A percentile compares a stretch with the other conserved stretches of the same genome.
These are phyloP conservation scores for Acanthornis magna DNA, from an alignment of 2,797 vertebrate species.

Conservation along the genomic window DNA sequence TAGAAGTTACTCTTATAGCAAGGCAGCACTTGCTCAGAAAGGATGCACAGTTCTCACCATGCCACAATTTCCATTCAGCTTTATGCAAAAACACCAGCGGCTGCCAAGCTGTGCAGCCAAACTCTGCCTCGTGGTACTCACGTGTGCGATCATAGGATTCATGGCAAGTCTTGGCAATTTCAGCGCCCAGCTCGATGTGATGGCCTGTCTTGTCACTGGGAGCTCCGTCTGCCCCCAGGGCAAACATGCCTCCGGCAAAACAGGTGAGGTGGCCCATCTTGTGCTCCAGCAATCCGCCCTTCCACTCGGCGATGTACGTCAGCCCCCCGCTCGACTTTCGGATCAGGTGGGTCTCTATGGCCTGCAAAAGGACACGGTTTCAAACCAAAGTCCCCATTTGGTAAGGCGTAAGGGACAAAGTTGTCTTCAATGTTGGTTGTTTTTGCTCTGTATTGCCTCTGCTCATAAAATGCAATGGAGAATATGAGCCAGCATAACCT, in stretches of 20 bases:
- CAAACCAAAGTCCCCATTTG: not conserved
- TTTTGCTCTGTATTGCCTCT: not conserved
- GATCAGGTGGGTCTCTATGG: slow-evolving; percentile 93
- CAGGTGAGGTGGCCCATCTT: slow-evolving; percentile 99
- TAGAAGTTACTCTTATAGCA: not conserved
- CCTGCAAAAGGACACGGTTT: slow-evolving; percentile 70
- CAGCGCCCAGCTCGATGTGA: slow-evolving; percentile 93
- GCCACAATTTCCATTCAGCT: not conserved
- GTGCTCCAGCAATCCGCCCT: slow-evolving; percentile 94
- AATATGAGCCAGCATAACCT: not conserved
- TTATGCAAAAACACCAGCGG: not conserved
- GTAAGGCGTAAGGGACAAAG: not conserved
- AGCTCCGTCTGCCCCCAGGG: slow-evolving; percentile 90
- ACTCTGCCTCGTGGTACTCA: slow-evolving; percentile 40
- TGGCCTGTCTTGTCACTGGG: slow-evolving; percentile 85
- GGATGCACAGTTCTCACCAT: not conserved
- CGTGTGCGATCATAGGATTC: slow-evolving; percentile 94
- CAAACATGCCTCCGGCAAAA: slow-evolving; percentile 97
- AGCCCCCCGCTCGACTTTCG: slow-evolving; percentile 90
- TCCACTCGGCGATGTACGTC: slow-evolving; percentile 97
- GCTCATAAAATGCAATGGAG: not conserved
- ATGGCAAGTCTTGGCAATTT: slow-evolving; percentile 94
- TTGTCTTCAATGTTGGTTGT: fast-evolving
- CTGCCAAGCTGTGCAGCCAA: not conserved
- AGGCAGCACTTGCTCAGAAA: not conserved